These are phyloP conservation scores for Vicugna pacos DNA, from an alignment of 2,113 vertebrate genomes.

Conservation along the genomic window DNA sequence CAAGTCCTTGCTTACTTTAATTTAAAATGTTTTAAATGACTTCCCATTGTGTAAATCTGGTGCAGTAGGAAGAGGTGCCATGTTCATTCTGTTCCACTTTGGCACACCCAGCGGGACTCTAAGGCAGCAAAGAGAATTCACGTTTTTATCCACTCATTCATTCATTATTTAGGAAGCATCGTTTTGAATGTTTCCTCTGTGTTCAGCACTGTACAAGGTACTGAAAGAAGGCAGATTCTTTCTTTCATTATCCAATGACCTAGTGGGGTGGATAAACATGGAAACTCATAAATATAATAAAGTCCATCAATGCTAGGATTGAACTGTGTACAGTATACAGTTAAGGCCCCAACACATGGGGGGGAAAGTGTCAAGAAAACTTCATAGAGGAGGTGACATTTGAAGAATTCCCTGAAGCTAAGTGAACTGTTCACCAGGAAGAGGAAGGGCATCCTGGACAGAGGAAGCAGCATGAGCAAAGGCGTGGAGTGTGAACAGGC, in stretches of 20 bases:
- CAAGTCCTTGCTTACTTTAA: conserved; percentile 34
- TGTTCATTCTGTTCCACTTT: not conserved
- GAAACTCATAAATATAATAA: not conserved
- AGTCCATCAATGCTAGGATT: not conserved
- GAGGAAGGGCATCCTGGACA: not conserved
- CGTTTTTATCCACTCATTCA: not conserved
- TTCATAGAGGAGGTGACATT: not conserved
- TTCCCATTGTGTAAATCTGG: not conserved
- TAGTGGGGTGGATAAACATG: not conserved
- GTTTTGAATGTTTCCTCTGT: not conserved
- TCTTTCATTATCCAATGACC: not conserved
- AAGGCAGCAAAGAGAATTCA: not conserved
- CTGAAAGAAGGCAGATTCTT: not conserved
- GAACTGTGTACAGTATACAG: not conserved
- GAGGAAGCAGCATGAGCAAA: not conserved
- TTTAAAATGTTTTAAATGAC: conserved; percentile 47
- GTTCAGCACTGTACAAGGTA: not conserved
- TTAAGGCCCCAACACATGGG: fast-evolving
- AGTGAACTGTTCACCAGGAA: not conserved
- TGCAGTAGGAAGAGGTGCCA: not conserved
- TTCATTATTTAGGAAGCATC: not conserved
- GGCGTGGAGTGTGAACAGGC: not conserved
- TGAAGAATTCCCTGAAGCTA: not conserved
- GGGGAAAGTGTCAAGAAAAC: not conserved
- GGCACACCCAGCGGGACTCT: no score